Evolutionary conservation across 2,113 vertebrate genomes (phyloP), one percentile per base, ranked within the genome.

Genomic region (Edolisoma coerulescens): DNA sequence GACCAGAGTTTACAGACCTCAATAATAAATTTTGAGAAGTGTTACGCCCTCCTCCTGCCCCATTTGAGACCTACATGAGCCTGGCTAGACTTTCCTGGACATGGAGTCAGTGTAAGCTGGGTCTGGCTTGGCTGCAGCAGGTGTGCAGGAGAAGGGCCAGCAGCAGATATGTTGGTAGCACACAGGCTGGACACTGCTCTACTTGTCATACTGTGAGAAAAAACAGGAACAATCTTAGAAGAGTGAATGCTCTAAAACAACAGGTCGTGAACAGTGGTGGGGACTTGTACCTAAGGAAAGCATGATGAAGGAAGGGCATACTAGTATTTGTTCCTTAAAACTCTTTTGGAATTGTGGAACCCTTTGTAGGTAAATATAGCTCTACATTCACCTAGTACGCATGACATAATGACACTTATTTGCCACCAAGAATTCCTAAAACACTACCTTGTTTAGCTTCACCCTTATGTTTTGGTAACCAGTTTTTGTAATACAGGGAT

Each of bases 21-120:
- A 2, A 13, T 16, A 67, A 77, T 16, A 54, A 33, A 45, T 35
- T 47, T 30, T 81, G 50, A 39, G 42, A 41, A 39, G 39, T 44
- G 30, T 41, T 84, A 27, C 1, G 0, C 8, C 3, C n/a, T 60
- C 49, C 53, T 70, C 7, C 47, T 65, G 10, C 16, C 18, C 26
- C 11, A 21, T 50, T 16, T 2, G 3, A 70, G 60, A 52, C 41
- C 21, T 60, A 10, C 1, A 0, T 11, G 17, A 67, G 39, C 32
- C 47, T 1, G 0, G 13, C 2, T 63, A 49, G 63, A 13, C 42
- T 65, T 73, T 45, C 45, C 60, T 6, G 2, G 53, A 59, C 26
- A 9, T 0, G 0, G 17, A n/a, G 21, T 22, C 2, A 1, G 3
- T 45, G 32, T 68, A 10, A 85, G 13, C 28, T 28, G 42, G 5